These are phyloP conservation scores for Diglossa cyanea DNA, from an alignment of 2,797 vertebrate species.

Conservation along the genomic window DNA sequence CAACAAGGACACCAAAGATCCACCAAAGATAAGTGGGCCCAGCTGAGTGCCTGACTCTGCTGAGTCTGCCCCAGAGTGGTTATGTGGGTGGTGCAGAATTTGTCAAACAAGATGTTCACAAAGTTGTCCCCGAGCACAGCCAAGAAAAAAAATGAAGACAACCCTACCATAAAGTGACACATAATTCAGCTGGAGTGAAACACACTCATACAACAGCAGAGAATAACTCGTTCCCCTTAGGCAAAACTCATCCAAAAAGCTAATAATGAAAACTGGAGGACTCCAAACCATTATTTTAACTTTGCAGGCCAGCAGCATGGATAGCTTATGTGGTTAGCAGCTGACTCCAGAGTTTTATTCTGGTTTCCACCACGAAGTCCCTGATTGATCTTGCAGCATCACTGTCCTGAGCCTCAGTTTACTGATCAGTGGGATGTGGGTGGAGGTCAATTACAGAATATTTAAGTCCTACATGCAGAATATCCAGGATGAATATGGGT, in stretches of 20 bases:
- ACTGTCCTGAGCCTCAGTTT: neutral
- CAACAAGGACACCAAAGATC: neutral
- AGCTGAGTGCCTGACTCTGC: neutral
- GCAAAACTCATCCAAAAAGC: slow-evolving; percentile 65
- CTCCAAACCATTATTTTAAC: slow-evolving; percentile 61
- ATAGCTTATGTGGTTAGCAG: slow-evolving; percentile 49
- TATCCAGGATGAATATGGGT: neutral
- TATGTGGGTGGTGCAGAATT: slow-evolving; percentile 53
- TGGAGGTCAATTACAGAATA: neutral
- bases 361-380: neutral
- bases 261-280: slow-evolving; percentile 57
- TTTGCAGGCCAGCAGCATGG: slow-evolving; percentile 43
- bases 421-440: neutral
- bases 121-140: slow-evolving; percentile 21
- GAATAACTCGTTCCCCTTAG: slow-evolving; percentile 61
- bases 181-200: slow-evolving; percentile 57
- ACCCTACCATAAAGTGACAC: slow-evolving; percentile 47
- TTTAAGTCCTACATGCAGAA: neutral
- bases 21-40: neutral
- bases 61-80: slow-evolving; percentile 45
- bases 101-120: slow-evolving; percentile 64
- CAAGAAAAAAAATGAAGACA: slow-evolving; percentile 52
- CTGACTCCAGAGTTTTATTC: slow-evolving; percentile 30
- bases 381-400: neutral
- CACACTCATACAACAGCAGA: slow-evolving; percentile 14